These are phyloP conservation scores for Drosophila orena DNA, from an alignment of 1,140 invertebrate species.

Conservation along the genomic window DNA sequence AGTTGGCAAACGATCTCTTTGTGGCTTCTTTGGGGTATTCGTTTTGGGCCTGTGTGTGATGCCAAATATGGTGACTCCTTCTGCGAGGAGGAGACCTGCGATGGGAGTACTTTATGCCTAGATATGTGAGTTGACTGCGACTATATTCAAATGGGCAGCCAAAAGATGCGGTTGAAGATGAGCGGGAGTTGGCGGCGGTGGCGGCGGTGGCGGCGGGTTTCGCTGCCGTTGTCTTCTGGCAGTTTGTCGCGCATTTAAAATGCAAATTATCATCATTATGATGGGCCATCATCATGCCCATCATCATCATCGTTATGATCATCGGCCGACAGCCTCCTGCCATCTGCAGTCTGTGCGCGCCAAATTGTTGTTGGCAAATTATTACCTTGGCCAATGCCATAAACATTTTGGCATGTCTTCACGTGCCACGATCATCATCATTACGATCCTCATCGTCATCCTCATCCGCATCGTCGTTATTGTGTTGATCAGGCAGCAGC, in stretches of 20 bases:
- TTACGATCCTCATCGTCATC: background rate
- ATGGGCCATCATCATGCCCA: conserved; percentile 64
- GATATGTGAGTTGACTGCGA: conserved; percentile 43
- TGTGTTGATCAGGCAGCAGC: conserved; percentile 8
- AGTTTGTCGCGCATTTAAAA: conserved; percentile 81
- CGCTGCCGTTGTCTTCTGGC: conserved; percentile 47
- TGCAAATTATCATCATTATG: conserved; percentile 83
- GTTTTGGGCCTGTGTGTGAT: conserved; percentile 23
- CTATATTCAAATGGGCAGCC: conserved; percentile 70
- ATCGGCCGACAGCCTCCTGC: conserved; percentile 50
- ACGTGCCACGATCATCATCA: conserved; percentile 65
- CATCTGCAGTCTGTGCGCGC: conserved; percentile 14
- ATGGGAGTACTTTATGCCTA: conserved; percentile 71
- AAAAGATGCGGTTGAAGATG: conserved; percentile 6
- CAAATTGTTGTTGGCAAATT: conserved; percentile 76
- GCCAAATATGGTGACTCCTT: conserved; percentile 73
- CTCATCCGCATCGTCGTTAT: conserved; percentile 26
- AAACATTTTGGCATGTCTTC: conserved; percentile 80
- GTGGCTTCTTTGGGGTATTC: conserved; percentile 32
- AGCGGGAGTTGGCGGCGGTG: background rate
- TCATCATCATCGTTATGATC: conserved; percentile 37
- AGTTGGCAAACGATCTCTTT: conserved; percentile 50
- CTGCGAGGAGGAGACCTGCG: conserved; percentile 29
- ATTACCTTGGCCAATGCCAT: conserved; percentile 76
- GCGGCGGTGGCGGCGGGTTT: background rate